These are phyloP conservation scores for Condylura cristata DNA, from an alignment of 2,113 vertebrate species.

Conservation along the genomic window DNA sequence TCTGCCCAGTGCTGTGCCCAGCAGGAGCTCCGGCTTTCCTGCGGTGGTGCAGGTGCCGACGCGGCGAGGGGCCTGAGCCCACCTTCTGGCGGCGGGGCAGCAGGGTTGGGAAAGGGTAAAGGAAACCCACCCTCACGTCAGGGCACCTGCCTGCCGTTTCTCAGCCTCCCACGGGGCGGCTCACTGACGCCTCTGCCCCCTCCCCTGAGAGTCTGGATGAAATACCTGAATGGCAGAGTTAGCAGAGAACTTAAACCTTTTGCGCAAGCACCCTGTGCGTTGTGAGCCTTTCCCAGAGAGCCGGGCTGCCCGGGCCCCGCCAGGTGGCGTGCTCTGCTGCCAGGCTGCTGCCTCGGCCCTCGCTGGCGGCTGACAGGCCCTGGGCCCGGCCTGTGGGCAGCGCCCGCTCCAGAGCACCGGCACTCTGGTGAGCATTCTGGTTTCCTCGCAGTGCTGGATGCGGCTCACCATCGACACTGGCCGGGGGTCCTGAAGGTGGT, in stretches of 20 bases:
- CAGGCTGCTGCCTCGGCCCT: no score
- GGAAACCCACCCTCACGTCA: no score
- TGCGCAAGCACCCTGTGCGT: background rate
- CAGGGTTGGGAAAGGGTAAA: no score
- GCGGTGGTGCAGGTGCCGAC: background rate
- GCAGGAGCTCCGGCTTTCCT: no score
- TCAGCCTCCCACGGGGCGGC: background rate
- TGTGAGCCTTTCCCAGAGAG: background rate
- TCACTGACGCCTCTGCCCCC: background rate
- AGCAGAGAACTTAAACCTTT: background rate
- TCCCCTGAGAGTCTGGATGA: background rate
- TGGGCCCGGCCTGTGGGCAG: background rate
- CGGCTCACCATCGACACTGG: background rate
- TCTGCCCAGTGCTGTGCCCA: no score
- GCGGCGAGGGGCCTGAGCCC: no score
- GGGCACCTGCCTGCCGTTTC: no score
- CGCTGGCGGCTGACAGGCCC: no score
- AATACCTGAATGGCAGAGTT: background rate
- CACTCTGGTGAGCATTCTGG: background rate
- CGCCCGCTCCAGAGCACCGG: no score
- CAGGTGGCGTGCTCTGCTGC: no score
- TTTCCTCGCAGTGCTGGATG: background rate
- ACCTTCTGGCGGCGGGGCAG: no score
- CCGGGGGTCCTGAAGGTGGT: slow-evolving; percentile 52
- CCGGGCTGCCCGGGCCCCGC: no score